These are phyloP conservation scores for Antheraea pernyi DNA, from an alignment of 1,140 invertebrate species.

Conservation along the genomic window DNA sequence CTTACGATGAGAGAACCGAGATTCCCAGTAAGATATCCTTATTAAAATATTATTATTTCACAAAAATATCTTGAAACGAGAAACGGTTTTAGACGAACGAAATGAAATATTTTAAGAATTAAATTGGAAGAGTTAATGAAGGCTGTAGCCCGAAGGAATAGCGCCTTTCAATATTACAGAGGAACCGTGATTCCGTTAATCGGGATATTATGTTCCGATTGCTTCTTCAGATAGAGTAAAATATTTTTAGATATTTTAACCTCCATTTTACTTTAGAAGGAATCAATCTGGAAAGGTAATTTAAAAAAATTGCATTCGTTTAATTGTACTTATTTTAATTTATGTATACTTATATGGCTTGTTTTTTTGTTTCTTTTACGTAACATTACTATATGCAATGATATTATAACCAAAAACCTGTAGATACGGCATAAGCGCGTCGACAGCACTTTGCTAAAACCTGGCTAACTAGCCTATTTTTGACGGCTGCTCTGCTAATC, in stretches of 20 bases:
- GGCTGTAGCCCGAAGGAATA: conserved; percentile 42
- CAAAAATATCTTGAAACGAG: background rate
- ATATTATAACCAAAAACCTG: no score
- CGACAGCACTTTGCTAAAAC: no score
- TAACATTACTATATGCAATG: no score
- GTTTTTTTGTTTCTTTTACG: no score
- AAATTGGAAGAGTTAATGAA: conserved; percentile 63
- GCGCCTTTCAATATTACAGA: conserved; percentile 45
- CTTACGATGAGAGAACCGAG: no score
- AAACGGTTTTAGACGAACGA: conserved; percentile 6
- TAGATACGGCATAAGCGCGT: no score
- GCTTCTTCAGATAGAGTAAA: conserved; percentile 25
- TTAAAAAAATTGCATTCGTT: background rate
- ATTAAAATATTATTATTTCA: conserved; percentile 5
- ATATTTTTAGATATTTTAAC: conserved; percentile 21
- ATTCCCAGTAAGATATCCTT: background rate
- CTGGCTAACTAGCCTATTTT: no score
- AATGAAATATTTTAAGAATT: conserved; percentile 39
- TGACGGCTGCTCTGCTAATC: no score
- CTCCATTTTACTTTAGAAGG: background rate
- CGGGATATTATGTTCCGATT: conserved; percentile 63
- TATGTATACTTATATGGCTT: no score
- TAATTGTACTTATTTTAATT: background rate
- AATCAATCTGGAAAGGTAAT: background rate
- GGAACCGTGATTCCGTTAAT: conserved; percentile 51